Evolutionary conservation across 2,113 vertebrate species (phyloP).

Genomic region (Mirounga angustirostris): DNA sequence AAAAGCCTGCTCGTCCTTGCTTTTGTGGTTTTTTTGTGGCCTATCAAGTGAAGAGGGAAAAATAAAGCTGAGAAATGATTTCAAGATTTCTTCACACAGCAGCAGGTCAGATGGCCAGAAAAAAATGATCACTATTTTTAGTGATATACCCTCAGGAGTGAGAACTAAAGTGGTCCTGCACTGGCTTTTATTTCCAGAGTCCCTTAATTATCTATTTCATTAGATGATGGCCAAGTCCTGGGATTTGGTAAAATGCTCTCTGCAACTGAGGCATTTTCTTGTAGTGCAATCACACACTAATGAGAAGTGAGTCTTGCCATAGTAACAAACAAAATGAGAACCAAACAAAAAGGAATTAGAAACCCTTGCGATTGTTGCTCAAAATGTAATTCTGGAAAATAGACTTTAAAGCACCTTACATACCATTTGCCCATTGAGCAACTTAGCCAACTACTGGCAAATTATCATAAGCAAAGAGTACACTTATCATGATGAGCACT

Average conservation of each 20-base stretch:
- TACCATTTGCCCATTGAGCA: neutral
- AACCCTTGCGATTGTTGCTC: neutral
- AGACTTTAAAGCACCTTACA: neutral
- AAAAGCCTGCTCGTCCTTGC: slow-evolving; percentile 89
- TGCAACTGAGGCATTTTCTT: slow-evolving; percentile 49
- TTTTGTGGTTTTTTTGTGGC: slow-evolving; percentile 86
- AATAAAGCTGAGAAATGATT: slow-evolving; percentile 88
- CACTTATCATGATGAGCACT: neutral
- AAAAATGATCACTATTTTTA: slow-evolving; percentile 88
- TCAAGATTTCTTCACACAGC: slow-evolving; percentile 89
- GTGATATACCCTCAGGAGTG: slow-evolving; percentile 81
- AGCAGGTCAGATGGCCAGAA: slow-evolving; percentile 87
- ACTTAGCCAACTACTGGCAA: neutral
- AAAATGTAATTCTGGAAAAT: neutral
- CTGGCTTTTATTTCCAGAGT: slow-evolving; percentile 78
- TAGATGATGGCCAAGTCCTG: neutral
- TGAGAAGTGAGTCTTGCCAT: slow-evolving; percentile 63
- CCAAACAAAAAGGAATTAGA: slow-evolving; percentile 60
- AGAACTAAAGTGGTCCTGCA: slow-evolving; percentile 70
- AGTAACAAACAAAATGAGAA: slow-evolving; percentile 68
- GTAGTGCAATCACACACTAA: slow-evolving; percentile 40
- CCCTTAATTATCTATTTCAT: slow-evolving; percentile 73
- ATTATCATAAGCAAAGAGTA: neutral
- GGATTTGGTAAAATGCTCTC: slow-evolving; percentile 39
- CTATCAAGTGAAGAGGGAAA: slow-evolving; percentile 87